These are phyloP conservation scores for Ennomos quercinarius DNA, from an alignment of 2,888 invertebrate genomes.

Conservation along the genomic window DNA sequence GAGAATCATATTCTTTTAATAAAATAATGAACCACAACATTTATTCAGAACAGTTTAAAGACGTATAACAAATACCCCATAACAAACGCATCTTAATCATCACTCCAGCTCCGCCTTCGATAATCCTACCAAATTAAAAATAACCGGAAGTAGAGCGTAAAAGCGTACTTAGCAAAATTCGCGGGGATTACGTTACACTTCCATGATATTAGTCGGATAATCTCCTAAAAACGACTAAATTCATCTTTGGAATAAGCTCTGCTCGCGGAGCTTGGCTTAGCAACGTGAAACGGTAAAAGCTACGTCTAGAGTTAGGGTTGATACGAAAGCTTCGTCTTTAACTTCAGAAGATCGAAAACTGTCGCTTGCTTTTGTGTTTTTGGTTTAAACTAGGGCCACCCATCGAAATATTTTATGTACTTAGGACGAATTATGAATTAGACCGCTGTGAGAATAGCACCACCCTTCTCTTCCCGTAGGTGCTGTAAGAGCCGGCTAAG, in stretches of 20 bases:
- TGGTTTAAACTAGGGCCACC: too few species aligned
- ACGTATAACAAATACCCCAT: too few species aligned
- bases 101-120: constrained; percentile 7
- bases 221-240: constrained; percentile 47
- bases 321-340: background rate
- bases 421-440: too few species aligned
- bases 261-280: constrained; percentile 14
- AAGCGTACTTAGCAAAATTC: constrained; percentile 33
- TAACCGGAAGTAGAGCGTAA: constrained; percentile 32
- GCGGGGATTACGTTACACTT: constrained; percentile 42
- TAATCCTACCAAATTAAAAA: constrained; percentile 41
- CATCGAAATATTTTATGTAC: too few species aligned
- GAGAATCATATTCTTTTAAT: too few species aligned
- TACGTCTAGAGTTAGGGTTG: constrained; percentile 5
- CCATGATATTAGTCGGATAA: constrained; percentile 51
- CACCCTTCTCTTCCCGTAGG: too few species aligned
- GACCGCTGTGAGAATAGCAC: too few species aligned
- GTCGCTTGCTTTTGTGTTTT: too few species aligned
- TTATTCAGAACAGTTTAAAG: too few species aligned
- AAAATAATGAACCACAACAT: too few species aligned
- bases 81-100: constrained; percentile 4
- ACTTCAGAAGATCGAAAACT: too few species aligned
- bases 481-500: too few species aligned
- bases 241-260: constrained; percentile 47
- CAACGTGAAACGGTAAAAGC: constrained; percentile 19